Base-by-base conservation (phyloP, 2,113 vertebrate species). In the Pristiophorus japonicus region DNA sequence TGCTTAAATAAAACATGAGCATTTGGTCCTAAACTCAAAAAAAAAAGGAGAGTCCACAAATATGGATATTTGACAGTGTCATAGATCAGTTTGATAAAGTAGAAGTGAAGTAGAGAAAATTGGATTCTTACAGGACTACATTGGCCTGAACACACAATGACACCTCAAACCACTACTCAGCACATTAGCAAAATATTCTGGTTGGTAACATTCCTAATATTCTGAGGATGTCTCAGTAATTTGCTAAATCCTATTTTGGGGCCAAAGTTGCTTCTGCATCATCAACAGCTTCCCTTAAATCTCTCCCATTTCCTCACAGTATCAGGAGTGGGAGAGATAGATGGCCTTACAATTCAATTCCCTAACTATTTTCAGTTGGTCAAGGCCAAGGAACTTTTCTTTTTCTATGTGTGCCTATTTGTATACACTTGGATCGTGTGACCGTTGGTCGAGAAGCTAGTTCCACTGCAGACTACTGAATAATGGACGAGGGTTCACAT, bases 231-330 rank as follows among this genome's bases (percentile, higher is more conserved):
- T n/a, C 16, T 3, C 59, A 63, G n/a, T 59, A 63, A 92, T 22
- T 62, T 63, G 12, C 30, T 34, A n/a, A 14, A n/a, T 90, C 55
- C 47, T 88, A 88, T 88, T 59, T 90, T n/a, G n/a, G n/a, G n/a
- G n/a, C n/a, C n/a, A n/a, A n/a, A n/a, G n/a, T n/a, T 90, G 4
- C 59, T 63, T 92, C 88, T 92, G 88, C 88, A 92, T 92, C 59
- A 87, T 27, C 47, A 34, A 59, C 30, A 92, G 20, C 88, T 92
- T 92, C 88, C 34, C 59, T 92, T 63, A 92, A 91, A 91, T n/a
- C n/a, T 92, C 59, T 92, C 34, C n/a, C 88, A 63, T 63, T 92
- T 92, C 59, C 59, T 38, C 59, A 22, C 59, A 92, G 88, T 59
- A 38, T 92, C 88, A 38, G 55, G 55, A 62, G 1, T 63, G 11